These are phyloP conservation scores for Symphodus melops DNA, from an alignment of 2,113 vertebrate species.

Conservation along the genomic window DNA sequence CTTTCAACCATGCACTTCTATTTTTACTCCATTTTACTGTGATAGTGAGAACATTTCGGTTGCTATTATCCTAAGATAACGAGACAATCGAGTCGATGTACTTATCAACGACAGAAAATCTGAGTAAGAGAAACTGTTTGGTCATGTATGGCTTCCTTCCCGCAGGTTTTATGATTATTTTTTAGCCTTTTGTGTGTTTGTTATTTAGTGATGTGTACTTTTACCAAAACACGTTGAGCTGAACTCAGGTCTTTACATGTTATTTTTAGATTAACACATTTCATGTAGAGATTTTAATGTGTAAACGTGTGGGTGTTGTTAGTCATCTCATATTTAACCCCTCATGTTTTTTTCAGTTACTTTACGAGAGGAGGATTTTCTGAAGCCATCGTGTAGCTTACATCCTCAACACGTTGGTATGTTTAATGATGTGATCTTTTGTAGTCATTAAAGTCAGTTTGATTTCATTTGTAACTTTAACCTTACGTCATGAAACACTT, in stretches of 20 bases:
- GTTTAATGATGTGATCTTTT: background rate
- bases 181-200: background rate
- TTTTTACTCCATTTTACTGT: too few species aligned
- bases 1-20: too few species aligned
- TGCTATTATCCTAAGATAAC: too few species aligned
- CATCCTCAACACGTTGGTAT: background rate
- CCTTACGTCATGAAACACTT: background rate
- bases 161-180: too few species aligned
- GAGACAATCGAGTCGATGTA: too few species aligned
- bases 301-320: background rate
- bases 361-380: background rate
- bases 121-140: too few species aligned
- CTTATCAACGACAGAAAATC: too few species aligned
- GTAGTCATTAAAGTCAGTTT: background rate
- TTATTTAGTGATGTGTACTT: background rate
- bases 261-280: background rate
- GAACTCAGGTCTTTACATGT: slow-evolving; percentile 24
- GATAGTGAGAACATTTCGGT: too few species aligned
- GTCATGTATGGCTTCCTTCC: too few species aligned
- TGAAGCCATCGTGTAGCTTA: background rate
- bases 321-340: background rate
- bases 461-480: background rate
- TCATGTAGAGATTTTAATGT: background rate
- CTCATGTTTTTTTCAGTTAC: background rate
- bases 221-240: slow-evolving; percentile 12